These are phyloP conservation scores for Chrysoperla carnea DNA, from an alignment of 1,140 invertebrate genomes.

Conservation along the genomic window DNA sequence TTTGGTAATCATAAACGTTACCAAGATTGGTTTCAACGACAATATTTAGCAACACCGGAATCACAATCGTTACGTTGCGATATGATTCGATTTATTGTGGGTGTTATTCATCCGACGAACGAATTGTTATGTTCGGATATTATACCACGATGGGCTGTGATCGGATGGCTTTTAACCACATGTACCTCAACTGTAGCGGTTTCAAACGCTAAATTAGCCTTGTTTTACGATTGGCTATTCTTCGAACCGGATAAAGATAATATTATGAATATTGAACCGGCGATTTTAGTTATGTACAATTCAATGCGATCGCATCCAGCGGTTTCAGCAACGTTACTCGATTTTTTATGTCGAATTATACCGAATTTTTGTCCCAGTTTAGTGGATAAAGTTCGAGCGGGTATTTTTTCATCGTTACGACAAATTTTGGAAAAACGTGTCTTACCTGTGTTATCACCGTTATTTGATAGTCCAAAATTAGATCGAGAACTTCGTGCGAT, in stretches of 20 bases:
- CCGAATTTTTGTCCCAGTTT: conserved; percentile 79
- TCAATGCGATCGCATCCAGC: conserved; percentile 90
- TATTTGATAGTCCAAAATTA: conserved; percentile 86
- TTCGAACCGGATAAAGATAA: conserved; percentile 92
- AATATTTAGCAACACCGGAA: conserved; percentile 94
- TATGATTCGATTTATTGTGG: conserved; percentile 93
- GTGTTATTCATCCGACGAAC: conserved; percentile 95
- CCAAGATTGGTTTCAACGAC: conserved; percentile 96
- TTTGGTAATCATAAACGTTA: conserved; percentile 97
- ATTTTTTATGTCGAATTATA: conserved; percentile 93
- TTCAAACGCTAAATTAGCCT: conserved; percentile 85
- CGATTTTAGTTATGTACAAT: conserved; percentile 94
- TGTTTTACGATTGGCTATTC: conserved; percentile 97
- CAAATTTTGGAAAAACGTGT: conserved; percentile 92
- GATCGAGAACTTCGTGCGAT: conserved; percentile 74
- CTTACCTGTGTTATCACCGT: conserved; percentile 67
- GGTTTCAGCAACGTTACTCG: conserved; percentile 83
- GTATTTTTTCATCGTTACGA: conserved; percentile 80
- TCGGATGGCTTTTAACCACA: conserved; percentile 92
- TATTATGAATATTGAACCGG: conserved; percentile 99
- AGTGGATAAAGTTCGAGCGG: conserved; percentile 68
- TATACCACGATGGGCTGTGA: conserved; percentile 95
- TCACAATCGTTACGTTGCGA: conserved; percentile 89
- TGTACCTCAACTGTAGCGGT: conserved; percentile 88
- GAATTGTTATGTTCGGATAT: conserved; percentile 95